These are phyloP conservation scores for Papilio demoleus DNA, from an alignment of 2,888 invertebrate genomes.

Conservation along the genomic window DNA sequence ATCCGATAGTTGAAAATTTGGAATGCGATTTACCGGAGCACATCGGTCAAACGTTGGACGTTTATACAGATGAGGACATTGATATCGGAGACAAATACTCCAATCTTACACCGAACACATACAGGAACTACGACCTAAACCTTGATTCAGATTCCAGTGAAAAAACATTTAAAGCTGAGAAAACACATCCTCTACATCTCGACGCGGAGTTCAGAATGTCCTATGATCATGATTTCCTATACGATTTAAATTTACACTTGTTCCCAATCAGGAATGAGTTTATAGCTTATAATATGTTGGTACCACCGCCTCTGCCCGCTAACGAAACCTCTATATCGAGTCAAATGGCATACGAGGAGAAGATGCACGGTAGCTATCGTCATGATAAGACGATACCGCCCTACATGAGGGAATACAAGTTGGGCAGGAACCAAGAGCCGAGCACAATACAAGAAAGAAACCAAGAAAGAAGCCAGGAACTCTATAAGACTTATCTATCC, in stretches of 20 bases:
- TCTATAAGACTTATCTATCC: background rate
- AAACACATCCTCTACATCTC: background rate
- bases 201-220: slow-evolving; percentile 9
- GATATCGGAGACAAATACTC: background rate
- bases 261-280: background rate
- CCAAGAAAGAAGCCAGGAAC: background rate
- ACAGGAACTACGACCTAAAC: slow-evolving; percentile 16
- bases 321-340: slow-evolving; percentile 29
- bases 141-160: background rate
- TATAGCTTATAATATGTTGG: background rate
- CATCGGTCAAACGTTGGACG: background rate
- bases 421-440: background rate
- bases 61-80: too few relatives aligned
- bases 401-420: background rate
- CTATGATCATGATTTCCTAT: slow-evolving; percentile 10
- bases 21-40: background rate
- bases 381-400: background rate
- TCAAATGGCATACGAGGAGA: background rate
- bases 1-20: slow-evolving; percentile 1
- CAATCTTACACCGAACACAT: background rate
- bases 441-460: background rate
- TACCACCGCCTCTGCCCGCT: slow-evolving; percentile 18
- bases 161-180: slow-evolving; percentile 13
- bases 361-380: background rate
- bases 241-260: background rate